Evolutionary conservation across 2,888 invertebrate genomes (phyloP).

Genomic region (Nezara viridula): DNA sequence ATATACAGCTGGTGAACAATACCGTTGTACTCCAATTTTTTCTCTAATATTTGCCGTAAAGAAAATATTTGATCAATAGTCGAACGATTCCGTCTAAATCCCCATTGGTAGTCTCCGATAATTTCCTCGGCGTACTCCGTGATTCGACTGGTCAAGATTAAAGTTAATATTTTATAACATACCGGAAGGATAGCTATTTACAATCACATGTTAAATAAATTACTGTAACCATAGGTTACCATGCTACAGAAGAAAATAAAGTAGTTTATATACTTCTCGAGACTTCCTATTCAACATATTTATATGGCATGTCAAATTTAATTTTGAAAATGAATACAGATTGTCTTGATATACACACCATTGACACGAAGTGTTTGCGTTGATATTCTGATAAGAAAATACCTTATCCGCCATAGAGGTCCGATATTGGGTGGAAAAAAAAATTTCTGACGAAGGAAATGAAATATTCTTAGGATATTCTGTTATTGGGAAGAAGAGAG

Average conservation of each 20-base stretch:
- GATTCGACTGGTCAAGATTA: no score
- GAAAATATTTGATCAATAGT: no score
- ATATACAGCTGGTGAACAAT: no score
- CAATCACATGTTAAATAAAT: no score
- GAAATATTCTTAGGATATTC: not conserved
- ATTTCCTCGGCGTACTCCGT: no score
- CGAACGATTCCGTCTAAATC: no score
- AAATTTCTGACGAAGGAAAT: not conserved
- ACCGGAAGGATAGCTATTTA: no score
- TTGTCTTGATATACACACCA: not conserved
- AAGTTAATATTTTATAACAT: no score
- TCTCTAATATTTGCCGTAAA: no score
- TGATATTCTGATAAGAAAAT: not conserved
- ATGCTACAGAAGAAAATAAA: not conserved
- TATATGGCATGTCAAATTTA: not conserved
- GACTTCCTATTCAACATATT: not conserved
- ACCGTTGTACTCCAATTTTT: no score
- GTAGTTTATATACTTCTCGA: not conserved
- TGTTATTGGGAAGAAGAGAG: conserved; percentile 7
- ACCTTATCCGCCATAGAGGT: not conserved
- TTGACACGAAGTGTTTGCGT: not conserved
- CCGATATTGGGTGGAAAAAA: not conserved
- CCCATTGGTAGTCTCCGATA: no score
- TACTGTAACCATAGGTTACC: no score
- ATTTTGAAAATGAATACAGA: not conserved